These are phyloP conservation scores for Selene dorsalis DNA, from an alignment of 2,797 vertebrate genomes.

Conservation along the genomic window DNA sequence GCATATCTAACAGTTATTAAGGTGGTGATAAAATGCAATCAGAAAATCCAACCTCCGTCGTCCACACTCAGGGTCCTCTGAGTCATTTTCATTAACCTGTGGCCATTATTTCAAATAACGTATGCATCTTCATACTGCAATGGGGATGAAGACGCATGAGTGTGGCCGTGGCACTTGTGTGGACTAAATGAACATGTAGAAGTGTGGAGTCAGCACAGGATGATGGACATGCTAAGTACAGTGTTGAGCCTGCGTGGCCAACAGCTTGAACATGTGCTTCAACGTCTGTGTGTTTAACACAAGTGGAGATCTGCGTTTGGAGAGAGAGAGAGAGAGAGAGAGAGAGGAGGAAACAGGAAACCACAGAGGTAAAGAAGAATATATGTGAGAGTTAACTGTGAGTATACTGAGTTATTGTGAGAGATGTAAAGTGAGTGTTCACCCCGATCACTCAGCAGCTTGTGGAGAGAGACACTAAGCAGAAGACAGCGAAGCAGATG, in stretches of 20 bases:
- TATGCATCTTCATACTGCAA: slow-evolving; percentile 37
- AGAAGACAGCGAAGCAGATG: slow-evolving; percentile 51
- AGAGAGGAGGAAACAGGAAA: slow-evolving; percentile 13
- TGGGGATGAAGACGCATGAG: slow-evolving; percentile 52
- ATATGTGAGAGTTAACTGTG: slow-evolving; percentile 15
- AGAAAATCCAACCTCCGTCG: slow-evolving; percentile 70
- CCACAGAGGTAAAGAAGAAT: slow-evolving; percentile 40
- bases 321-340: neutral
- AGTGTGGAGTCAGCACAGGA: slow-evolving; percentile 49
- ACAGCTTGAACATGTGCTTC: neutral
- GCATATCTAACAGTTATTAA: slow-evolving; percentile 74
- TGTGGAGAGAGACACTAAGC: slow-evolving; percentile 52
- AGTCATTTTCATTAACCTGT: slow-evolving; percentile 81
- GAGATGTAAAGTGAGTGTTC: slow-evolving; percentile 50
- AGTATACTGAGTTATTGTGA: neutral
- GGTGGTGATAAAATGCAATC: slow-evolving; percentile 74
- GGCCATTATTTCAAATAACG: slow-evolving; percentile 80
- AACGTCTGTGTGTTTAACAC: slow-evolving; percentile 6
- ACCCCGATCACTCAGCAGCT: slow-evolving; percentile 56
- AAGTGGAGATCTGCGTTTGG: neutral
- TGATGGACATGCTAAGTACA: slow-evolving; percentile 9
- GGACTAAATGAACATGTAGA: slow-evolving; percentile 46
- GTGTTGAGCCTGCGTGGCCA: slow-evolving; percentile 3
- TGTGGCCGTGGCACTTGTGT: slow-evolving; percentile 11
- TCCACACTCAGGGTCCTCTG: slow-evolving; percentile 73